Percentiles rank a stretch among this genome's conserved stretches.
phyloP scores from a whole-genome alignment of 2,113 vertebrate species.

The Pelmatolapia mariae region DNA sequence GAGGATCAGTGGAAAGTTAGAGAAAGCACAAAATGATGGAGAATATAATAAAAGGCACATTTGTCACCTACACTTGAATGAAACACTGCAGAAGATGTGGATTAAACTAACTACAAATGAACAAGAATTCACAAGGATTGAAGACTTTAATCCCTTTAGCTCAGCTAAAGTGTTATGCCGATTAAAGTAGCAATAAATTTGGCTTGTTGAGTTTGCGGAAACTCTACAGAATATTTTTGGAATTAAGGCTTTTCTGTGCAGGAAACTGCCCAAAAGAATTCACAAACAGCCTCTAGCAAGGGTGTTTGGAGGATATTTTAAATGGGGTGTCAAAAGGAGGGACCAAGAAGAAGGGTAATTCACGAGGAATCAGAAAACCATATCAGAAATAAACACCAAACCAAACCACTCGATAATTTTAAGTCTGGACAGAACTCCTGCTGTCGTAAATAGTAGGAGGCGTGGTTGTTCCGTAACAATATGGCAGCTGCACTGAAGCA shows the following conservation, averaged over 20 bases:
- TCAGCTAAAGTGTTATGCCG: neutral
- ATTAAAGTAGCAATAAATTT: neutral
- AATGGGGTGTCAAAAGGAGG: neutral
- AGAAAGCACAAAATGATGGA: neutral
- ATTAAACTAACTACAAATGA: neutral
- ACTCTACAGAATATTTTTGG: neutral
- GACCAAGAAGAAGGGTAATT: neutral
- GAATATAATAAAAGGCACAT: neutral
- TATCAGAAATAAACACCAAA: neutral
- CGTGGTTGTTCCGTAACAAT: neutral
- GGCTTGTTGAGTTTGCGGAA: neutral
- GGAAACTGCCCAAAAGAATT: neutral
- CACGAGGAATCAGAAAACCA: fast-evolving
- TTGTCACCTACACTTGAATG: neutral
- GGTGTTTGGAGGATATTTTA: neutral
- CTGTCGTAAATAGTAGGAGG: neutral
- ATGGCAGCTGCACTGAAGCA: neutral
- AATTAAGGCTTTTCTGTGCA: neutral
- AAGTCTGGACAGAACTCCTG: neutral
- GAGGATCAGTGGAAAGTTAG: neutral
- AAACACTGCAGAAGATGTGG: neutral
- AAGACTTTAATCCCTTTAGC: neutral
- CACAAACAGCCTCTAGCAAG: neutral
- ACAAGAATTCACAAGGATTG: neutral
- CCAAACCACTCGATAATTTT: neutral